Evolutionary conservation across 53 echinoderm and acorn worm species (phyloP).

Genomic region (Mesocentrotus franciscanus): DNA sequence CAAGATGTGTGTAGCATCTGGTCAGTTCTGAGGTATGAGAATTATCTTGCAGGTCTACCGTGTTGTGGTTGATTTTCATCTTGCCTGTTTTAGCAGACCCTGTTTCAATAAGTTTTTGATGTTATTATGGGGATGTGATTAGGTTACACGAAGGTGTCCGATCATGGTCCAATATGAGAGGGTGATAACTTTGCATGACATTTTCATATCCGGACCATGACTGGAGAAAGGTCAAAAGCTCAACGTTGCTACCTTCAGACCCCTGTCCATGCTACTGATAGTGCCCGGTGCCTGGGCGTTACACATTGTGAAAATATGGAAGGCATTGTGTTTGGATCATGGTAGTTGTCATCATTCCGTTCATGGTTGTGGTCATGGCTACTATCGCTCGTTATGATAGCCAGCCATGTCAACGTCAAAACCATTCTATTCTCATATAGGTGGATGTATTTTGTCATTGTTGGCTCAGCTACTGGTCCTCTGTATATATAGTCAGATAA

Average conservation of each 20-base stretch:
- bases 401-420: neutral
- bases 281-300: neutral
- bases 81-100: constrained; percentile 9
- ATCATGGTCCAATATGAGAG: constrained; percentile 2
- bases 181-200: constrained; percentile 32
- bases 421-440: neutral
- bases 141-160: constrained; percentile 14
- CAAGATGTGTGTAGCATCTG: neutral
- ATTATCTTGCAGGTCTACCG: neutral
- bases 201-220: constrained; percentile 19
- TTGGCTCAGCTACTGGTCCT: neutral
- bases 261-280: neutral
- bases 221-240: constrained; percentile 3
- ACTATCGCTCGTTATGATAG: neutral
- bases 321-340: neutral
- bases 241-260: neutral
- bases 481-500: neutral
- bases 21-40: neutral
- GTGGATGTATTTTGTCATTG: neutral
- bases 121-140: constrained; percentile 15
- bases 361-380: constrained; percentile 18
- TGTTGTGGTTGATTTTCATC: neutral
- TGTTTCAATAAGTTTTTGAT: constrained; percentile 25
- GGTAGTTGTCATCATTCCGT: neutral
- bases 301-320: neutral